Evolutionary conservation across 1,140 invertebrate genomes (phyloP), one percentile per base, ranked within the genome.

Genomic region (Aphelenchoides avenae): DNA sequence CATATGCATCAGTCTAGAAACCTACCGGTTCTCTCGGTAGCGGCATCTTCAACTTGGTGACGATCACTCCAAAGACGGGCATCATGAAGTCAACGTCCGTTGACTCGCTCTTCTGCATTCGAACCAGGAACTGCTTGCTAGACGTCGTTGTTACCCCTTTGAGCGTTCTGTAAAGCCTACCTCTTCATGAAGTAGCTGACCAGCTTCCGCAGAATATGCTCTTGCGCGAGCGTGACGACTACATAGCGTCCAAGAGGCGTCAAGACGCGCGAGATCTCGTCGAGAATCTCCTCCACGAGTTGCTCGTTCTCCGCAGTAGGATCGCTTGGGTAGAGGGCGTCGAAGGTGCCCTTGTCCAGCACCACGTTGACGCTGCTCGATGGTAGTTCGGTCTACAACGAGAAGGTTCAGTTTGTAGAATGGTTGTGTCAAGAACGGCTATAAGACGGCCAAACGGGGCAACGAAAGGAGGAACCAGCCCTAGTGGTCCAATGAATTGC

Each of bases 321-420:
- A 22, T 57, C 37, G n/a, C 60, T 43, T 1, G 71, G 70, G 11
- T 71, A 61, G 15, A 72, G 55, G 15, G 70, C 70, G 46, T 72
- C 70, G 31, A 74, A 47, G 11, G 70, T 72, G n/a, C 70, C 70
- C 36, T 72, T 72, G 41, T 72, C 70, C 31, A 72, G 29, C 15
- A 72, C 64, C 11, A 72, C 50, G 30, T 66, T 68, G 9, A 58
- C 37, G 13, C n/a, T n/a, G n/a, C n/a, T n/a, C n/a, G n/a, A n/a
- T n/a, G n/a, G n/a, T n/a, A n/a, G n/a, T 13, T 44, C 11, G 11
- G 42, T n/a, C 18, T n/a, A n/a, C 11, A n/a, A 36, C 18, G 11
- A 11, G 34, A n/a, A n/a, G n/a, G n/a, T n/a, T n/a, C n/a, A n/a
- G n/a, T n/a, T n/a, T n/a, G n/a, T n/a, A n/a, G n/a, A n/a, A n/a